Evolutionary conservation across 1,140 invertebrate species (phyloP).

Genomic region (Drosophila pachea): DNA sequence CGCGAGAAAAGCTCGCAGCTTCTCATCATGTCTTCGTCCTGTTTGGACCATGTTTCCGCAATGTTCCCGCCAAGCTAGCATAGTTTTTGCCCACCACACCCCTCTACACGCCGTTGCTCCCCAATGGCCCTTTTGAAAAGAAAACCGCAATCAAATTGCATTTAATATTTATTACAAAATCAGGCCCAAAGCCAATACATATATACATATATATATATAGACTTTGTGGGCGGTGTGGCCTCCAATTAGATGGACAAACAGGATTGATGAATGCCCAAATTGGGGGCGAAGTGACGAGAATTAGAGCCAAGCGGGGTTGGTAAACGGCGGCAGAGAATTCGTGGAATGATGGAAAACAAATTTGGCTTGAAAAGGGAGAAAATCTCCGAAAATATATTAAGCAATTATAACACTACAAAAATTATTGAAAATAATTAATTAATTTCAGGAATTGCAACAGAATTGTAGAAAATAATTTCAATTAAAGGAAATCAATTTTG

Average conservation of each 20-base stretch:
- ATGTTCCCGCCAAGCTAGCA: background rate
- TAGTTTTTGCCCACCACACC: too few species aligned
- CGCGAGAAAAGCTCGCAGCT: background rate
- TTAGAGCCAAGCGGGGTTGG: background rate
- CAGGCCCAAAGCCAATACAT: conserved; percentile 2
- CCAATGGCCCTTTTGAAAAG: too few species aligned
- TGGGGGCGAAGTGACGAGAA: background rate
- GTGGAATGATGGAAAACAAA: too few species aligned
- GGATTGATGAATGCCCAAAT: conserved; percentile 3
- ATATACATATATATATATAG: background rate
- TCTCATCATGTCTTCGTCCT: background rate
- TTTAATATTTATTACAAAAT: conserved; percentile 69
- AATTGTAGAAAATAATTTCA: too few species aligned
- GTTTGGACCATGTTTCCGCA: background rate
- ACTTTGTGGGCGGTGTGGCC: background rate
- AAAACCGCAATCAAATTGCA: conserved; percentile 71
- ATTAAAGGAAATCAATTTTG: too few species aligned
- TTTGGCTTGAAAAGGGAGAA: too few species aligned
- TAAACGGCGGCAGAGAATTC: background rate
- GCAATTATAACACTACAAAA: too few species aligned
- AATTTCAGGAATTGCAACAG: too few species aligned
- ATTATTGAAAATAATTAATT: too few species aligned
- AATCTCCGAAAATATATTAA: too few species aligned
- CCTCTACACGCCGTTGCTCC: too few species aligned
- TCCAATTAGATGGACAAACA: conserved; percentile 8